Evolutionary conservation across 2,113 vertebrate genomes (phyloP).

Genomic region (Gambusia holbrooki): DNA sequence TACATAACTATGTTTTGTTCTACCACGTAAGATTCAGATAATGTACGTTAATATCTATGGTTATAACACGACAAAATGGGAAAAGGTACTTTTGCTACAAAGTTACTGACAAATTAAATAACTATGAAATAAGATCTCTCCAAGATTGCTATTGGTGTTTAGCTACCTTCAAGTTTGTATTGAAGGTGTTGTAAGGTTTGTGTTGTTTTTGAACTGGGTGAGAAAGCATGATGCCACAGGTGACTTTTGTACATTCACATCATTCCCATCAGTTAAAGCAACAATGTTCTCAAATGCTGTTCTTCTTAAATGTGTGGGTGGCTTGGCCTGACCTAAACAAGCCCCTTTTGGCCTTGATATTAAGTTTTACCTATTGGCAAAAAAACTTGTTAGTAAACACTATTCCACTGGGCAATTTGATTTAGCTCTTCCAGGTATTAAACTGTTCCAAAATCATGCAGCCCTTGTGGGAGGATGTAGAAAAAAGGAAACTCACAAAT

Average conservation of each 20-base stretch:
- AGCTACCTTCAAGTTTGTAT: background rate
- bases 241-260: constrained; percentile 12
- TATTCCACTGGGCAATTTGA: constrained; percentile 23
- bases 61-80: background rate
- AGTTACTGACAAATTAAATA: background rate
- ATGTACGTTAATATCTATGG: background rate
- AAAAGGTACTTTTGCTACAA: background rate
- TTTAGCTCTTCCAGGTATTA: constrained; percentile 20
- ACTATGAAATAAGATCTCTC: background rate
- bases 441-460: constrained; percentile 34
- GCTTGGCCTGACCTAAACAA: constrained; percentile 22
- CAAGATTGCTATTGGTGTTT: background rate
- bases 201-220: background rate
- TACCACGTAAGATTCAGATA: background rate
- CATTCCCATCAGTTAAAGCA: constrained; percentile 8
- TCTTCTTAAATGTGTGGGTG: constrained; percentile 27
- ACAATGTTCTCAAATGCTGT: constrained; percentile 1
- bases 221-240: background rate
- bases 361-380: constrained; percentile 37
- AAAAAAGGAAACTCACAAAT: constrained; percentile 45
- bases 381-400: constrained; percentile 27
- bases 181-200: background rate
- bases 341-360: constrained; percentile 23
- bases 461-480: constrained; percentile 38
- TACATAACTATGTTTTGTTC: background rate